Conservation (phyloP, 2,797 vertebrate species). For the Prunella strophiata region DNA sequence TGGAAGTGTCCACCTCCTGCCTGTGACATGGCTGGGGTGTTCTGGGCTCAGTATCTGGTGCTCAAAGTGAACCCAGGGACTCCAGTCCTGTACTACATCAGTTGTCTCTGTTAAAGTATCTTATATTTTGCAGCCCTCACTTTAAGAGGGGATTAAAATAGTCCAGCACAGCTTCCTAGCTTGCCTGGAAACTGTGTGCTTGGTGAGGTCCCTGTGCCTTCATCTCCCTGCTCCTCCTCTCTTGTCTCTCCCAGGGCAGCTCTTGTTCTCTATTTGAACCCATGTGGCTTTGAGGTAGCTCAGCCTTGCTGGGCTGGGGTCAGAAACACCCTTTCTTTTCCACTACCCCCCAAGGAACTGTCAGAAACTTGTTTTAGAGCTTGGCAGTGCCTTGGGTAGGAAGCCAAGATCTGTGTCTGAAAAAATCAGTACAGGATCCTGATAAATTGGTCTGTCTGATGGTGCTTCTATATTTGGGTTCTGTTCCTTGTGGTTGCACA, state of each 20-base stretch:
- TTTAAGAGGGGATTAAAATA: neutral
- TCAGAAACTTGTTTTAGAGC: neutral
- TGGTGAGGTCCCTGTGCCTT: neutral
- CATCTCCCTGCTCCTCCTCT: neutral
- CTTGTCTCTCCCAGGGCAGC: neutral
- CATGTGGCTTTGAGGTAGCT: neutral
- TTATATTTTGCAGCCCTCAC: neutral
- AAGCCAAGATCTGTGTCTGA: neutral
- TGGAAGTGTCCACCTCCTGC: neutral
- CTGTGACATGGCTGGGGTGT: neutral
- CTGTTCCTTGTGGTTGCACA: neutral
- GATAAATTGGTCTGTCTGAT: neutral
- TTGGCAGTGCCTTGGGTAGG: neutral
- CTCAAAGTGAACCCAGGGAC: neutral
- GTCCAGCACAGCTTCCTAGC: neutral
- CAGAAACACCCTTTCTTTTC: neutral
- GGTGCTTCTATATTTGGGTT: conserved; percentile 9
- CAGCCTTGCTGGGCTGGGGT: neutral
- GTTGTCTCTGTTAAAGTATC: neutral
- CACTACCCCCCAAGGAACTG: neutral
- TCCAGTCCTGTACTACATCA: neutral
- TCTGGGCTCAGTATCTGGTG: neutral
- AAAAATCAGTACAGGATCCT: neutral
- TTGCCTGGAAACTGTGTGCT: neutral
- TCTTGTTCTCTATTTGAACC: neutral